Evolutionary conservation across 2,113 vertebrate genomes (phyloP).

Genomic region (Phylloscopus whistleri): DNA sequence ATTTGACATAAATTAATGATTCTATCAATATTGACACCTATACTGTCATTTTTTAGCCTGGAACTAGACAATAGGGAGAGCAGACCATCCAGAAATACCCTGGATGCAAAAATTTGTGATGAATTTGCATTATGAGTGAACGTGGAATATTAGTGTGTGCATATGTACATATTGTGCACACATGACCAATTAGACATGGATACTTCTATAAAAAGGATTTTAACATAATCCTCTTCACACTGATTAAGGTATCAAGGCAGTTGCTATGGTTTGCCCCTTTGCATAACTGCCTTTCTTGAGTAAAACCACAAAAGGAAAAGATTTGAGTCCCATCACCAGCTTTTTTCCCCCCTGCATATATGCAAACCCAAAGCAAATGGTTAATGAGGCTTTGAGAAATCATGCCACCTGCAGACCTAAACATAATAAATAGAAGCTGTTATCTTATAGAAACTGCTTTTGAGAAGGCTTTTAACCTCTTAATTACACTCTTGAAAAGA

Average conservation of each 20-base stretch:
- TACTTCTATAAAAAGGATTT: neutral
- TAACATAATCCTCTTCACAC: neutral
- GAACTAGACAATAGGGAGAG: neutral
- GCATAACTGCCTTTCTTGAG: neutral
- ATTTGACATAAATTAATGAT: neutral
- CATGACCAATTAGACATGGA: neutral
- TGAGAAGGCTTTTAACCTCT: conserved; percentile 55
- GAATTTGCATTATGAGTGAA: neutral
- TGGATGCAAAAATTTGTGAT: neutral
- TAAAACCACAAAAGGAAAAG: neutral
- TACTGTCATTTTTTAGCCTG: neutral
- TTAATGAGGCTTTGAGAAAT: conserved; percentile 20
- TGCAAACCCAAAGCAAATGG: neutral
- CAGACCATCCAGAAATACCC: neutral
- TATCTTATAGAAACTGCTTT: conserved; percentile 32
- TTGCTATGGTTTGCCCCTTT: neutral
- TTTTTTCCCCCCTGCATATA: neutral
- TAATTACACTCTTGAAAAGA: conserved; percentile 44
- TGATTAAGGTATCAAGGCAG: neutral
- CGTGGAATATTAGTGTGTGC: neutral
- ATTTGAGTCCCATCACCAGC: neutral
- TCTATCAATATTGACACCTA: neutral
- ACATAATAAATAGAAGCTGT: neutral
- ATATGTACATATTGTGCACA: neutral
- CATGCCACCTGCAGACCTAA: conserved; percentile 20